Evolutionary conservation across 2,888 invertebrate species (phyloP).

Genomic region (Mimumesa dahlbomi): DNA sequence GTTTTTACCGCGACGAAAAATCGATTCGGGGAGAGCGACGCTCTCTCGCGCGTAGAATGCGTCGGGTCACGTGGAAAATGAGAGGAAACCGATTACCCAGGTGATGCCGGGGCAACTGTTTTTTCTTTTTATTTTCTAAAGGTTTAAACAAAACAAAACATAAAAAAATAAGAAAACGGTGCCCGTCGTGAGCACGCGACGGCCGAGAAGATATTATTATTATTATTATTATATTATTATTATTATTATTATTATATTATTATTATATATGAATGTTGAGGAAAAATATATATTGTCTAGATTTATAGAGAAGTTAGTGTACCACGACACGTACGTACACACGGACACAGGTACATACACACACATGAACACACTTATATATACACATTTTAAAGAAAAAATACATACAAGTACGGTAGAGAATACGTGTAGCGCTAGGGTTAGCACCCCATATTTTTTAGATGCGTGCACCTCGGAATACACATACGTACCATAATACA

Average conservation of each 20-base stretch:
- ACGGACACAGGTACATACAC: slow-evolving; percentile 15
- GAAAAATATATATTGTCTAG: slow-evolving; percentile 73
- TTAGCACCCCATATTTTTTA: slow-evolving; percentile 46
- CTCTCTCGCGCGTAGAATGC: not conserved
- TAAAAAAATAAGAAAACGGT: slow-evolving; percentile 16
- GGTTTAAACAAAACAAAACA: slow-evolving; percentile 12
- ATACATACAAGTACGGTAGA: too few species aligned
- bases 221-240: slow-evolving; percentile 55
- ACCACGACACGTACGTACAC: slow-evolving; percentile 57
- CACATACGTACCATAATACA: not conserved
- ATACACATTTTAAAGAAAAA: too few species aligned
- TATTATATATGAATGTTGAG: slow-evolving; percentile 74
- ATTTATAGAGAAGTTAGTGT: slow-evolving; percentile 70
- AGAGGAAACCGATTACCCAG: slow-evolving; percentile 27
- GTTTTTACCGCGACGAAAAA: too few species aligned
- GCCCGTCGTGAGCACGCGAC: slow-evolving; percentile 55
- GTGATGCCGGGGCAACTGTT: slow-evolving; percentile 58
- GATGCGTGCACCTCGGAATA: slow-evolving; percentile 35
- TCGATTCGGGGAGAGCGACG: too few species aligned
- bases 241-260: slow-evolving; percentile 60
- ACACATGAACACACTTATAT: slow-evolving; percentile 14
- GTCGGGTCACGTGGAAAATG: slow-evolving; percentile 1
- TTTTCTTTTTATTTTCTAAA: slow-evolving; percentile 61
- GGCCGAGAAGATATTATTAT: slow-evolving; percentile 61
- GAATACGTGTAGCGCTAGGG: slow-evolving; percentile 53